Evolutionary conservation across 2,888 invertebrate species (phyloP), one percentile per base, ranked within the genome.

Genomic region (Nymphalis urticae): DNA sequence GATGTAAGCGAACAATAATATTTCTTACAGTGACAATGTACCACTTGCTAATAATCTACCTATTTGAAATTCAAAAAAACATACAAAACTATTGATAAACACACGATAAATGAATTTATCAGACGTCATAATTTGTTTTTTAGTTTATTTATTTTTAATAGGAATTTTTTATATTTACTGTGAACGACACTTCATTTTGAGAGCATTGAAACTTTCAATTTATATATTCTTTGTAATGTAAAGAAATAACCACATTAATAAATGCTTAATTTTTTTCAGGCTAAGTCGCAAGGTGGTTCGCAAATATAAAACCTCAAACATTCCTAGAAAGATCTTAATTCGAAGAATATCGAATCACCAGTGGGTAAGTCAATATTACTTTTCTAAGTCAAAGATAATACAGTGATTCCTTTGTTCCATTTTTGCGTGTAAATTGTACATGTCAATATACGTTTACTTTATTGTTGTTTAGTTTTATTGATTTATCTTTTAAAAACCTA

Each of bases 301-400:
- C 36, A 66, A 48, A 62, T 21, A 21, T 66, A 48, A 42, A 36
- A 56, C 27, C 36, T 36, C 13, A 54, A 54, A 19, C 47, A 24
- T 13, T 13, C 51, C 16, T 42, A 13, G 10, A 13, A 42, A 42
- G 13, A 51, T 2, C 3, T 27, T 2, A 27, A 32, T 27, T 48
- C 4, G n/a, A 10, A 17, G 19, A 47, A 48, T 13, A 4, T 13
- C 19, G 17, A 27, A 10, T 48, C 7, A 21, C 19, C 19, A 66
- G 54, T 48, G 17, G 36, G 19, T 36, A 48, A 54, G 32, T 47
- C 17, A 48, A 54, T n/a, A 16, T 8, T 42, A 10, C 19, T 19
- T 58, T 17, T 19, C 7, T n/a, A n/a, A 50, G 9, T 50, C 4
- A 50, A n/a, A 50, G 8, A n/a, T 5, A 32, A 8, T 9, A 50